phyloP scores from a whole-genome alignment of 2,113 vertebrate genomes.

The Pristiophorus japonicus region DNA sequence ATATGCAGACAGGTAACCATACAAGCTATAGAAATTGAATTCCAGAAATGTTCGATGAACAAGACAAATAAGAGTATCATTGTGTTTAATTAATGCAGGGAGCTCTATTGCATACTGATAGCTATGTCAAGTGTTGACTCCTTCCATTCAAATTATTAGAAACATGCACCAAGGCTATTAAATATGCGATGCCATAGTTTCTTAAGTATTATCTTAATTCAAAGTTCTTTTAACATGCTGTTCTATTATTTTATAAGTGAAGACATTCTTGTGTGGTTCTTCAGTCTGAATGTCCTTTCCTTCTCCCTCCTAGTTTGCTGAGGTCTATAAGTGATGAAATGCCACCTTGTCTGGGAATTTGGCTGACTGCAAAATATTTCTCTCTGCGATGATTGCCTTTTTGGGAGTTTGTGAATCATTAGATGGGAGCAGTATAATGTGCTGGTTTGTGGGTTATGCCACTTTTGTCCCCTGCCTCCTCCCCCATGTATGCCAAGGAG shows the following conservation, averaged over 20 bases:
- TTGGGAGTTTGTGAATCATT: too few relatives aligned
- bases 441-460: too few relatives aligned
- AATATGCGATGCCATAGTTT: neutral
- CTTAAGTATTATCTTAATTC: neutral
- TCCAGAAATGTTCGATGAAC: neutral
- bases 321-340: too few relatives aligned
- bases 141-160: neutral
- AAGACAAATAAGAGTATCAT: neutral
- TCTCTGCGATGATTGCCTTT: too few relatives aligned
- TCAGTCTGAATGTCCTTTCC: neutral
- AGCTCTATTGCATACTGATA: neutral
- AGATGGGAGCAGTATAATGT: too few relatives aligned
- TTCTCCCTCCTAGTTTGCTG: neutral
- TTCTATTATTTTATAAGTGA: too few relatives aligned
- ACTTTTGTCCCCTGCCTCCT: too few relatives aligned
- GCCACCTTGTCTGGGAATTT: too few relatives aligned
- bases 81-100: neutral
- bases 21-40: neutral
- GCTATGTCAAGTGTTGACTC: neutral
- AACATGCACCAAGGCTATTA: neutral
- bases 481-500: neutral
- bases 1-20: slow-evolving; percentile 88
- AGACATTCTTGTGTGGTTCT: neutral
- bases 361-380: neutral
- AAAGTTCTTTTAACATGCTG: neutral